Evolutionary conservation across 53 echinoderm and acorn worm genomes (phyloP), one percentile per base, ranked within the genome.

Genomic region (Paracentrotus lividus): DNA sequence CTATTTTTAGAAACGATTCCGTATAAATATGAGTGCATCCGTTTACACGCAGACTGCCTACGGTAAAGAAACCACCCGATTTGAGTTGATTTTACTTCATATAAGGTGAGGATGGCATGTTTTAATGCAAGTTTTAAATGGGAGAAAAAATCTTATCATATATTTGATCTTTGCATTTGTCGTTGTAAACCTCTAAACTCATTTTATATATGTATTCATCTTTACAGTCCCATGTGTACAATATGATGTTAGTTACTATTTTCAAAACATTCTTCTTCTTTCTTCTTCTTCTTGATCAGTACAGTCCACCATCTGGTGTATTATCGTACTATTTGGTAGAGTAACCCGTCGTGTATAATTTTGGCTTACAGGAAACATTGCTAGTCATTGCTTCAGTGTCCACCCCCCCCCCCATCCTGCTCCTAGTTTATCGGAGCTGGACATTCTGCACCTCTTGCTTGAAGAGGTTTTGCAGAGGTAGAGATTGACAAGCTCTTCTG

Each of bases 1-100:
- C 81, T 81, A 81, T 81, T 81, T 81, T 81, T 81, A 81, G 81
- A 81, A 45, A 8, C 45, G 3, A n/a, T n/a, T n/a, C 9, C 26
- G 44, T 81, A 81, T 81, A 24, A 47, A 81, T 81, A 81, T 47
- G 18, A 81, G 47, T 45, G 0, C 12, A 81, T 34, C 12, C 49
- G 45, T n/a, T 26, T 5, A 9, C 10, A 47, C 24, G 40, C 40
- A 81, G 26, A 47, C 44, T 81, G 47, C n/a, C 42, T 26, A 26
- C 38, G 14, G 18, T 43, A 7, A 3, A 44, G 47, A 47, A n/a
- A n/a, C 5, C 8, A n/a, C 26, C 26, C 45, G 72, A 47, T 26
- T 8, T 81, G 3, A 81, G 81, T 24, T 47, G 8, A 81, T 45
- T 81, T 81, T 38, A 47, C 24, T 10, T 45, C n/a, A 47, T n/a